Base-by-base conservation (phyloP, 2,797 vertebrate species). In the Syndactyla subalaris region DNA sequence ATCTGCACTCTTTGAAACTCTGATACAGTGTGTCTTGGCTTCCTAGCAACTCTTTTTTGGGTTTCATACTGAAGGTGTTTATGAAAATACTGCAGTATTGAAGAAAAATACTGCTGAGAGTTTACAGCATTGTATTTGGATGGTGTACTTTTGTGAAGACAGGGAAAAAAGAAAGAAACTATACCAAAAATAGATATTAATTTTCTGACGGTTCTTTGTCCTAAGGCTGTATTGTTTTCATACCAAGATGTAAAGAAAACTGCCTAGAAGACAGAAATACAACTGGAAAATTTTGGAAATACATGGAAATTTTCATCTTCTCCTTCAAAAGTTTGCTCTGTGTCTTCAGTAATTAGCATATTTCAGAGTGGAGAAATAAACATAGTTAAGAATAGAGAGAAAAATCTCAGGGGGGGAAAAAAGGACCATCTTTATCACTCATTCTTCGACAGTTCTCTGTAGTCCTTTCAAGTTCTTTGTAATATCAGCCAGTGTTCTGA, bases 391-490 rank as follows among this genome's bases (percentile, higher is more conserved):
- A 93, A 82, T 41, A 87, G 55, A 87, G 29, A 45, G 55, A 52
- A 93, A 89, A 89, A 41, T 85, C 71, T 89, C 74, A 57, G 13
- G 49, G 39, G 41, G 57, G 57, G 5, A 14, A 46, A 59, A 76
- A 81, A 92, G 4, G 34, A 73, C 76, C 26, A 78, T 88, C 45
- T 93, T 82, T 85, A 92, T 91, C 78, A 79, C 29, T 58, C 29
- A 79, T 85, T 79, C 63, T 89, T 88, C 65, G 74, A 83, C 68
- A 83, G 45, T 77, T n/a, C 61, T 75, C 74, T 84, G 18, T 45
- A 81, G 41, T 91, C 73, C 51, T 85, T 92, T 84, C 66, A 93
- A 92, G 21, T 73, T 92, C 67, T 89, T 93, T 89, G 65, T 82
- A 83, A 67, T 45, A 87, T 36, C 73, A 92, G 89, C 65, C 91